Conservation (phyloP, 2,888 invertebrate genomes). For the Caradrina clavipalpis region DNA sequence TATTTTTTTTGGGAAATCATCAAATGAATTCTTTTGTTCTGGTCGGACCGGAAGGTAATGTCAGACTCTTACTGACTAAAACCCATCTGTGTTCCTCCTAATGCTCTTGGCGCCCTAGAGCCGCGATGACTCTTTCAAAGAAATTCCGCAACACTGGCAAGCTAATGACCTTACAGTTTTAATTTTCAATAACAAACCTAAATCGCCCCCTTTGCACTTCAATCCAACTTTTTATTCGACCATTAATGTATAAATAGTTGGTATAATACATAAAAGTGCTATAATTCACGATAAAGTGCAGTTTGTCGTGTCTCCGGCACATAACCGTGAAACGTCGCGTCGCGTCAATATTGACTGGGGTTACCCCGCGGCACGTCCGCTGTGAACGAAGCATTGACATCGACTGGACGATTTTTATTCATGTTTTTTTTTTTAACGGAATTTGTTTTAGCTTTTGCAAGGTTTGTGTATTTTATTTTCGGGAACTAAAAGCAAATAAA, state of each 20-base stretch:
- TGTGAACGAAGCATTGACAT: conserved; percentile 4
- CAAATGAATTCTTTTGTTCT: too few relatives aligned
- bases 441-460: neutral
- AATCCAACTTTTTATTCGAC: conserved; percentile 10
- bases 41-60: too few relatives aligned
- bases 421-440: neutral
- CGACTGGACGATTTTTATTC: conserved; percentile 15
- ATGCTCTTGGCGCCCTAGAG: too few relatives aligned
- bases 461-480: neutral
- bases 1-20: too few relatives aligned
- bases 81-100: too few relatives aligned
- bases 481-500: neutral
- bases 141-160: too few relatives aligned
- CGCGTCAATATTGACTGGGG: conserved; percentile 46
- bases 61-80: too few relatives aligned
- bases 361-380: conserved; percentile 43
- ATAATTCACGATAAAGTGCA: conserved; percentile 41
- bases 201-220: conserved; percentile 18
- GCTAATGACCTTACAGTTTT: neutral
- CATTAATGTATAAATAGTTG: conserved; percentile 21
- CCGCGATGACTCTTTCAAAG: too few relatives aligned
- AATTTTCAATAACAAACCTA: conserved; percentile 8
- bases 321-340: conserved; percentile 29
- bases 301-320: conserved; percentile 44
- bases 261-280: conserved; percentile 20